Evolutionary conservation across 2,888 invertebrate genomes (phyloP).

Genomic region (Drosophila diplacantha): DNA sequence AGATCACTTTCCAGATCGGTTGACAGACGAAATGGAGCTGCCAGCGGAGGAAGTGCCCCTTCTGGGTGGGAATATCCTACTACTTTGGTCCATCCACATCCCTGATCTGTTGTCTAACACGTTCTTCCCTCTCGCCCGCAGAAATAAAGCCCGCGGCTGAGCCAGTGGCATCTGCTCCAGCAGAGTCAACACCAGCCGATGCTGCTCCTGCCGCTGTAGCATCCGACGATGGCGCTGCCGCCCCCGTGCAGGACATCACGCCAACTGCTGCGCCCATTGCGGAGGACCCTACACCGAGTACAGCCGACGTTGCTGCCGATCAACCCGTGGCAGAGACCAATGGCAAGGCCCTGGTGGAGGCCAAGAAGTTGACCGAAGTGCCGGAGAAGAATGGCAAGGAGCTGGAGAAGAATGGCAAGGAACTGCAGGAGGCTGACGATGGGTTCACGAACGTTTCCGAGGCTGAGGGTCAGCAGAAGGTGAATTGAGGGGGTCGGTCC

Average conservation of each 20-base stretch:
- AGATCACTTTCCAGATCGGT: conserved; percentile 8
- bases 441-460: conserved; percentile 57
- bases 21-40: conserved; percentile 43
- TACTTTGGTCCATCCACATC: accelerated
- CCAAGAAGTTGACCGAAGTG: conserved; percentile 15
- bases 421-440: conserved; percentile 30
- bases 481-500: conserved; percentile 12
- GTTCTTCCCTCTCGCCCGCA: conserved; percentile 29
- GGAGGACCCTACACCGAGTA: conserved; percentile 3
- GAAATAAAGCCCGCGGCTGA: conserved; percentile 48
- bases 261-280: conserved; percentile 26
- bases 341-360: conserved; percentile 36
- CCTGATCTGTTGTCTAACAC: neutral
- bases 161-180: conserved; percentile 10
- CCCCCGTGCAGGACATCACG: neutral
- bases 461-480: conserved; percentile 74
- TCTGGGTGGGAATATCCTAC: conserved; percentile 44
- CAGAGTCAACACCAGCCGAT: conserved; percentile 5
- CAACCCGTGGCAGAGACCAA: conserved; percentile 19
- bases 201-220: neutral
- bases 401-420: conserved; percentile 40
- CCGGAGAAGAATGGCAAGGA: conserved; percentile 22
- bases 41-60: conserved; percentile 54
- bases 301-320: neutral
- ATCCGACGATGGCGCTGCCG: neutral